Conservation (phyloP, 2,888 invertebrate genomes). For the Magallana nippona region DNA sequence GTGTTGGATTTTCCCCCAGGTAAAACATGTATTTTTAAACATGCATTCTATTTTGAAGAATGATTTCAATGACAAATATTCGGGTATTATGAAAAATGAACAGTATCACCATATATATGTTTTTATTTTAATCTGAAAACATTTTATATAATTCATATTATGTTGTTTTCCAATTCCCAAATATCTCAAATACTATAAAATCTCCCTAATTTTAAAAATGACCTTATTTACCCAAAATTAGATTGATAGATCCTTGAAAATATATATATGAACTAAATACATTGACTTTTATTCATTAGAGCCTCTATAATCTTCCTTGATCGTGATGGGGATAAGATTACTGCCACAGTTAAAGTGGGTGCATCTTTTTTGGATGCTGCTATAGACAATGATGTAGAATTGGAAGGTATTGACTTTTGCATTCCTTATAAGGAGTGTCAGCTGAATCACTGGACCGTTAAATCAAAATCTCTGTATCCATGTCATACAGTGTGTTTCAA, state of each 20-base stretch:
- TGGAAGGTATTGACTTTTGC: constrained; percentile 52
- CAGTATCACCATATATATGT: too few species aligned
- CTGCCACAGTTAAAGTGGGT: constrained; percentile 70
- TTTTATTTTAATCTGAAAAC: too few species aligned
- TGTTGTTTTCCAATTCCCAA: too few species aligned
- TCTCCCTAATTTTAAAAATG: neutral
- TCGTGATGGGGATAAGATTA: constrained; percentile 67
- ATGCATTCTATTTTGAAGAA: too few species aligned
- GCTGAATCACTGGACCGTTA: constrained; percentile 64
- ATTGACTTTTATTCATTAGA: constrained; percentile 46
- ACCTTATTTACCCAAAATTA: neutral
- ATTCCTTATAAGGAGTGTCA: constrained; percentile 66
- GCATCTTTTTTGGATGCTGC: constrained; percentile 74
- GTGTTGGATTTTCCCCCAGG: too few species aligned
- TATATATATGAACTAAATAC: neutral
- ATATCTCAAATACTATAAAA: too few species aligned
- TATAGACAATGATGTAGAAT: constrained; percentile 72
- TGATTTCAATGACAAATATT: too few species aligned
- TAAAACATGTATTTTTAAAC: too few species aligned
- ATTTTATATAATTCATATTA: too few species aligned
- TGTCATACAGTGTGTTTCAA: neutral
- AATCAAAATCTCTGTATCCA: neutral
- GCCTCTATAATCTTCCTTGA: constrained; percentile 65
- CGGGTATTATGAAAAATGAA: too few species aligned
- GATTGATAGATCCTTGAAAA: neutral